Evolutionary conservation across 2,888 invertebrate genomes (phyloP).

Genomic region (Platynereis dumerilii): DNA sequence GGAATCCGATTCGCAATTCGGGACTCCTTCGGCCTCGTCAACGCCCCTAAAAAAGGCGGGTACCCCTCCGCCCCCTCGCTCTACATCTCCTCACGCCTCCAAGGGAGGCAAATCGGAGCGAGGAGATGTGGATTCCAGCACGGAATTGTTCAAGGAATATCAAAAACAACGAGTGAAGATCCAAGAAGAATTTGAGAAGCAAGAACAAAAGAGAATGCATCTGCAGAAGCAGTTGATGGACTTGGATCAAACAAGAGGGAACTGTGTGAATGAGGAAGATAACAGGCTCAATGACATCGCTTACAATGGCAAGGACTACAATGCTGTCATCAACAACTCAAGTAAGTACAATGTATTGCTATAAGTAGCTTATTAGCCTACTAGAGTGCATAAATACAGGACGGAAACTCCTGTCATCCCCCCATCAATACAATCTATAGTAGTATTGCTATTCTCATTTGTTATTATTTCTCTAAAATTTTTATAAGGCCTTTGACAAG

Average conservation of each 20-base stretch:
- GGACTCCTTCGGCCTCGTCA: not conserved
- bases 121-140: slow-evolving; percentile 63
- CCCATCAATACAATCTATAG: too few relatives aligned
- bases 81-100: not conserved
- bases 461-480: too few relatives aligned
- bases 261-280: slow-evolving; percentile 9
- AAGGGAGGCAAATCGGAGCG: not conserved
- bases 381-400: too few relatives aligned
- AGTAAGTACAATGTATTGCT: slow-evolving; percentile 9
- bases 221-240: slow-evolving; percentile 33
- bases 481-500: too few relatives aligned
- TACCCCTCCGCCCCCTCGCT: not conserved
- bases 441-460: too few relatives aligned
- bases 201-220: slow-evolving; percentile 24
- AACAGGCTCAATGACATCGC: slow-evolving; percentile 27
- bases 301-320: slow-evolving; percentile 17
- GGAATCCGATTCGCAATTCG: not conserved
- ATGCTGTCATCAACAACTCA: slow-evolving; percentile 11
- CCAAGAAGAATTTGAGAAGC: slow-evolving; percentile 65
- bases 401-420: too few relatives aligned
- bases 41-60: slow-evolving; percentile 7
- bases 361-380: too few relatives aligned
- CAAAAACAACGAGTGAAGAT: slow-evolving; percentile 68
- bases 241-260: slow-evolving; percentile 19
- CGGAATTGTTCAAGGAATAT: slow-evolving; percentile 81